These are phyloP conservation scores for Nymphalis io DNA, from an alignment of 1,140 invertebrate genomes.

Conservation along the genomic window DNA sequence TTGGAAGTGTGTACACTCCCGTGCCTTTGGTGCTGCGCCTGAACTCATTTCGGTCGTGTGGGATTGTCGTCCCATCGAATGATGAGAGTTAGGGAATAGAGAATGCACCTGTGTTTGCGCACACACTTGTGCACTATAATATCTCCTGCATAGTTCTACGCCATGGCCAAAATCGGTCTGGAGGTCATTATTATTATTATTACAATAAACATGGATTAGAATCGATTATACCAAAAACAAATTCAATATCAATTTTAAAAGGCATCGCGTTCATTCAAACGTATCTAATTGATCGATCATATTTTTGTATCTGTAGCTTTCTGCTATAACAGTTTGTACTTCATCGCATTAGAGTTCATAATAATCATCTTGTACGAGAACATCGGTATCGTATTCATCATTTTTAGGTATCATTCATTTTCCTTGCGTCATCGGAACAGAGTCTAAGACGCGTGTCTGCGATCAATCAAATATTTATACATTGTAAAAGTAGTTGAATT, in stretches of 20 bases:
- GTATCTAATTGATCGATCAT: not conserved
- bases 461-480: slow-evolving; percentile 48
- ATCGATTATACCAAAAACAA: not conserved
- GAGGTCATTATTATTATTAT: too few relatives aligned
- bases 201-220: too few relatives aligned
- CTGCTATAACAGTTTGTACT: not conserved
- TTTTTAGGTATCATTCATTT: slow-evolving; percentile 48
- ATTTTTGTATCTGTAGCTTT: not conserved
- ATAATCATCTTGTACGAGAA: not conserved
- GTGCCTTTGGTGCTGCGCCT: too few relatives aligned
- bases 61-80: too few relatives aligned
- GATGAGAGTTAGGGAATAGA: too few relatives aligned
- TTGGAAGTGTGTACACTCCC: too few relatives aligned
- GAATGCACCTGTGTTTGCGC: too few relatives aligned
- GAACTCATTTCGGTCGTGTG: too few relatives aligned
- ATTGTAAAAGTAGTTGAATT: slow-evolving; percentile 19
- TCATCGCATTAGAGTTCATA: not conserved
- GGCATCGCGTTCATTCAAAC: not conserved
- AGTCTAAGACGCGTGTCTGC: slow-evolving; percentile 44
- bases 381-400: not conserved
- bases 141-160: too few relatives aligned
- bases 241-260: slow-evolving; percentile 5
- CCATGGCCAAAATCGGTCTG: too few relatives aligned
- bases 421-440: slow-evolving; percentile 51
- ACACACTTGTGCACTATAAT: too few relatives aligned